Percentiles rank a stretch among this genome's conserved stretches.
Evolutionary conservation across 2,113 vertebrate species (phyloP).

Genomic region (Stomatorhinus ivindoensis): DNA sequence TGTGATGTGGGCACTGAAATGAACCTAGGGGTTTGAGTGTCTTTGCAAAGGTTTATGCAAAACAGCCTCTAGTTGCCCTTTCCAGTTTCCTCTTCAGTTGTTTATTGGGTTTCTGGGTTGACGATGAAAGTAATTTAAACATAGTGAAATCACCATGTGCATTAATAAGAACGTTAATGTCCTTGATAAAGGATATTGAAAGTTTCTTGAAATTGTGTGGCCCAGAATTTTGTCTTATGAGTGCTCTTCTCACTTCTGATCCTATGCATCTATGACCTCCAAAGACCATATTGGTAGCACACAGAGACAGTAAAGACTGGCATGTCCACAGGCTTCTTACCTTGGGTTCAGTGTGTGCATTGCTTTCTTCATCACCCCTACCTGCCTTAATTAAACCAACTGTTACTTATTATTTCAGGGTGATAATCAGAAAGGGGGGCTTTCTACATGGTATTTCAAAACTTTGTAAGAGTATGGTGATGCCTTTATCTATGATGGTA

Average conservation of each 20-base stretch:
- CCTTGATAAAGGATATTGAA: neutral
- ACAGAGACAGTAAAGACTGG: neutral
- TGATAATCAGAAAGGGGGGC: neutral
- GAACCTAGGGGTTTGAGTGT: neutral
- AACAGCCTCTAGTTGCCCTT: neutral
- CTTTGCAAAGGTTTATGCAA: neutral
- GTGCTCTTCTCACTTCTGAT: neutral
- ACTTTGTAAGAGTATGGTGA: neutral
- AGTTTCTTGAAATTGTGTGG: neutral
- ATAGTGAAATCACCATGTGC: neutral
- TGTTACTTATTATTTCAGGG: neutral
- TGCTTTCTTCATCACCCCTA: neutral
- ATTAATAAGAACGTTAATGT: neutral
- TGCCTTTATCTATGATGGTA: neutral
- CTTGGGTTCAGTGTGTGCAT: neutral
- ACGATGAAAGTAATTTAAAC: slow-evolving; percentile 12
- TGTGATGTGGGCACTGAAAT: neutral
- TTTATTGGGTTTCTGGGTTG: slow-evolving; percentile 2
- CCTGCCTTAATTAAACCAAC: neutral
- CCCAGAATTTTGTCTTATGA: neutral
- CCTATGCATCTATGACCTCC: neutral
- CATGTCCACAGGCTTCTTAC: neutral
- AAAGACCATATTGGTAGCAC: neutral
- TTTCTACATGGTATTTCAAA: neutral
- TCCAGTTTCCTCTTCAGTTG: slow-evolving; percentile 3